These are phyloP conservation scores for Dromas ardeola DNA, from an alignment of 2,113 vertebrate genomes.

Conservation along the genomic window DNA sequence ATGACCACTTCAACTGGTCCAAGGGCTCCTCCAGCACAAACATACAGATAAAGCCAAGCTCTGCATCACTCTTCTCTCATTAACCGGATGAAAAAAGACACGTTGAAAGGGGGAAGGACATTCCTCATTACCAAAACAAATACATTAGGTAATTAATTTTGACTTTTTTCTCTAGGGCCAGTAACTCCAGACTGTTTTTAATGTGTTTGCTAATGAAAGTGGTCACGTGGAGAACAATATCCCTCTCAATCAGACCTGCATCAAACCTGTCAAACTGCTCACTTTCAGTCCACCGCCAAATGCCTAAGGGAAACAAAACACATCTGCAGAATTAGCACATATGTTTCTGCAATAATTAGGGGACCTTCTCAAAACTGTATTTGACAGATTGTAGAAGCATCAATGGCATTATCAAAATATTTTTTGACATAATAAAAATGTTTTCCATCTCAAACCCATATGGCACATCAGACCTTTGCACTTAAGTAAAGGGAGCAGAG, in stretches of 20 bases:
- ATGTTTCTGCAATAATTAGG: background rate
- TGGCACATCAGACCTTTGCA: background rate
- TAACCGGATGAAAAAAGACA: background rate
- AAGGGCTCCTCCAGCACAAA: background rate
- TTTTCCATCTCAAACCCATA: background rate
- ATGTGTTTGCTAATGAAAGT: conserved; percentile 27
- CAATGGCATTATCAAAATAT: background rate
- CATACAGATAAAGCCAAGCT: background rate
- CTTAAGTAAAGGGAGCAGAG: background rate
- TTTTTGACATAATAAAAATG: background rate
- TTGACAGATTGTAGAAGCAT: background rate
- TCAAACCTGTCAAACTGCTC: conserved; percentile 21
- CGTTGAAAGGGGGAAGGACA: background rate
- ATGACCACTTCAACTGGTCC: background rate
- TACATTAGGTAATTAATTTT: conserved; percentile 38
- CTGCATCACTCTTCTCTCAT: background rate
- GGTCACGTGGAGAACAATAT: conserved; percentile 4
- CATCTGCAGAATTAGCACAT: background rate
- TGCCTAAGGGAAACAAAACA: background rate
- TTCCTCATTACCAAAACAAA: conserved; percentile 13
- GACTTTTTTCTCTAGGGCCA: conserved; percentile 9
- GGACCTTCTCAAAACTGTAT: background rate
- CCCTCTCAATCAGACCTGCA: conserved; percentile 16
- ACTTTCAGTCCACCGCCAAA: background rate
- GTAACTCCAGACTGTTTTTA: conserved; percentile 21